Base-by-base conservation (phyloP, 2,113 vertebrate genomes). In the Coturnix japonica region DNA sequence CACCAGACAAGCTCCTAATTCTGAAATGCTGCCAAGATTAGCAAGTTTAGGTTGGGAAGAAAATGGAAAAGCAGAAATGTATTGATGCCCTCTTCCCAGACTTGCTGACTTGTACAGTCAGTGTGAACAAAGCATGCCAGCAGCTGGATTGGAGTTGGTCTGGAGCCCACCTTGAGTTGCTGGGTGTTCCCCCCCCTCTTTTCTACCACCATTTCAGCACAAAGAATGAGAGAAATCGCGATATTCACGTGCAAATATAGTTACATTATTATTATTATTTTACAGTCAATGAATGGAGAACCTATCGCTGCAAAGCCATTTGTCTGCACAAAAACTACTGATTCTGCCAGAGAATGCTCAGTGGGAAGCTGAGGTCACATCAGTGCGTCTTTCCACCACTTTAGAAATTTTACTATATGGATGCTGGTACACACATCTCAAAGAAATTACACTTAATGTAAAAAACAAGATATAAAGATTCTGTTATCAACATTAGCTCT, bases 241-340 rank as follows among this genome's bases (percentile, higher is more conserved):
- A 31, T 49, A 69, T 26, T 60, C 26, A 15, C 13, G 14, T 7
- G 15, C 31, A 41, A 49, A 20, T 6, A 3, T 16, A 47, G 15
- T 53, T 6, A 26, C 19, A 26, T 15, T 15, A 15, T 28, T 47
- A 15, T 28, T 47, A 56, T 69, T 70, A 30, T 44, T 37, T 28
- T 17, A 3, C 1, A 7, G 30, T 22, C 18, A 26, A 6, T 6
- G 7, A 26, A 6, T 6, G 7, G 18, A 35, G 9, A 23, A 28
- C 69, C 60, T 21, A 41, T 23, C 18, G 31, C 18, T 69, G 23
- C 13, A 10, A 66, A 46, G 41, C 53, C 6, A 46, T 41, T 33
- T 17, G 21, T 13, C 20, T 44, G 31, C 5, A 14, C 63, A 14
- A 66, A 66, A 59, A 46, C 73, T 8, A 44, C 5, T 74, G 41